These are phyloP conservation scores for Antheraea mylitta DNA, from an alignment of 1,140 invertebrate species.

Conservation along the genomic window DNA sequence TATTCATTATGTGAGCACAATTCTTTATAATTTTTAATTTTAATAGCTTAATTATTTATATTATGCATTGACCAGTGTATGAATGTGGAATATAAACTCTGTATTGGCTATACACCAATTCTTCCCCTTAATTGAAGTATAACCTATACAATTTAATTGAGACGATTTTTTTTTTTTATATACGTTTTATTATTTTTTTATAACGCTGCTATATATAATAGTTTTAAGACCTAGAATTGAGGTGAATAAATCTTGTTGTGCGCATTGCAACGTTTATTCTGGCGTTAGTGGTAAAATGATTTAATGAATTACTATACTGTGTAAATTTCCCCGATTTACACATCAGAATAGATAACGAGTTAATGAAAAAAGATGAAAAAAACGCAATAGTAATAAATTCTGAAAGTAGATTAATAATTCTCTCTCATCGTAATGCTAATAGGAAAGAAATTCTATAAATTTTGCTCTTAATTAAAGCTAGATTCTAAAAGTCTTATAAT, in stretches of 20 bases:
- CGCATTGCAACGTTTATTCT: conserved; percentile 60
- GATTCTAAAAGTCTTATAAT: conserved; percentile 57
- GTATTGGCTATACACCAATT: conserved; percentile 56
- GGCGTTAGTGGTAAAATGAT: conserved; percentile 64
- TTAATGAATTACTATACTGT: conserved; percentile 45
- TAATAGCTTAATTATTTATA: conserved; percentile 51
- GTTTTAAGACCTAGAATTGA: background rate
- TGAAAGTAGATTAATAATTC: conserved; percentile 64
- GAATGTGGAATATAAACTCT: conserved; percentile 30
- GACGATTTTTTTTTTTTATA: conserved; percentile 26
- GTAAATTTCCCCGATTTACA: conserved; percentile 77
- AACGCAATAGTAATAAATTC: conserved; percentile 35
- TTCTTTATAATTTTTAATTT: conserved; percentile 50
- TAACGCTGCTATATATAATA: background rate
- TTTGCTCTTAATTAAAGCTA: conserved; percentile 48
- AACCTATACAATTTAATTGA: conserved; percentile 29
- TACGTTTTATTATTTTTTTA: background rate
- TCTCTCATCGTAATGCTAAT: conserved; percentile 48
- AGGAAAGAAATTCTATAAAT: conserved; percentile 38
- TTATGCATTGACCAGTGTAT: conserved; percentile 43
- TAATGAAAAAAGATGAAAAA: conserved; percentile 33
- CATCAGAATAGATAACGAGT: conserved; percentile 44
- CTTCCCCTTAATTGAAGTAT: conserved; percentile 70
- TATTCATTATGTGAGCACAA: conserved; percentile 69
- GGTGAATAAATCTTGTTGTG: conserved; percentile 38